Base-by-base conservation (phyloP, 2,888 invertebrate genomes). In the Noctua janthe region DNA sequence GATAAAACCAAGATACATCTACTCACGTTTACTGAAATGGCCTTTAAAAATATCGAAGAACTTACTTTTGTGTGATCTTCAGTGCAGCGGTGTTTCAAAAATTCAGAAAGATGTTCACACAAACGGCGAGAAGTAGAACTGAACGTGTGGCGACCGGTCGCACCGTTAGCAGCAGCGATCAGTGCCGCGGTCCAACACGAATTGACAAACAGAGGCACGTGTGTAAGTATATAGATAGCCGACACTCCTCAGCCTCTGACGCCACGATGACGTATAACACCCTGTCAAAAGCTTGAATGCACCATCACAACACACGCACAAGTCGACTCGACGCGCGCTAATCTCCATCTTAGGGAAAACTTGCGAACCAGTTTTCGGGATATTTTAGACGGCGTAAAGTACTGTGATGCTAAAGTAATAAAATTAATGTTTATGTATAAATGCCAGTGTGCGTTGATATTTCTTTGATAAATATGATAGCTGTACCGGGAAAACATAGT, bases 111-210 rank as follows among this genome's bases (percentile, higher is more conserved):
- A 76, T 83, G 71, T 64, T 82, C 84, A 91, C 92, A 93, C 90
- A 92, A 93, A 91, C 87, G 89, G 91, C 91, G 90, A 93, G 91
- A 91, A 47, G 1, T 69, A 17, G 15, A 15, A 17, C 47, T 83
- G 67, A 66, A 64, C 47, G 71, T 43, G 76, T 59, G 66, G 72
- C 82, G 70, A 86, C 83, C 82, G 87, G 81, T 83, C 70, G 89
- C 87, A 84, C 78, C 66, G 82, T 84, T 92, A 91, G 90, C 91
- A 88, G 93, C 93, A 93, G 89, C 92, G 87, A 51, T 84, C 91
- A 51, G 85, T 85, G 89, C 94, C 92, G 92, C 93, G 94, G 93
- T 94, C 93, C 72, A 92, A 92, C 93, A 93, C 94, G 93, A 87
- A 93, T 93, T 95, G 94, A 91, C 90, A 82, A 83, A 84, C 83